Evolutionary conservation across 2,797 vertebrate genomes (phyloP), one percentile per base, ranked within the genome.

Genomic region (Otolemur crassicaudatus): DNA sequence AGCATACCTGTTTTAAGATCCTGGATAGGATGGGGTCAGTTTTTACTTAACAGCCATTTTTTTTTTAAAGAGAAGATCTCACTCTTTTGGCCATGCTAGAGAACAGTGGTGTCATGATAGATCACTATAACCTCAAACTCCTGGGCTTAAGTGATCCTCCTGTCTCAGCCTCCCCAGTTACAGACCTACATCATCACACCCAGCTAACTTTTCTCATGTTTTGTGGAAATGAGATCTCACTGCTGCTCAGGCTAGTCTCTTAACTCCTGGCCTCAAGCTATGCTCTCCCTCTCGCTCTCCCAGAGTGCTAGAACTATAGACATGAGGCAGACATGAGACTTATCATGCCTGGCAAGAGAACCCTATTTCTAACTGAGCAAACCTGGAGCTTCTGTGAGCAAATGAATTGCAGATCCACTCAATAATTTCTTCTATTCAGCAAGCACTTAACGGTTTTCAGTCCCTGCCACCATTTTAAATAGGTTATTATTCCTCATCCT

Each of bases 401-500:
- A 96, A 97, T 94, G 29, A 90, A 91, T 95, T 89, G 95, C 95
- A 95, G 37, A 93, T 94, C 73, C 80, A 96, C 37, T 70, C 37
- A 75, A 25, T 20, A 83, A 75, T 27, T 53, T 63, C 10, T 61
- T 92, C 73, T 72, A 29, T 22, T 91, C 79, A 61, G 13, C 37
- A 65, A 82, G 20, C 12, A 67, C 25, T 84, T 49, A n/a, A 0
- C 31, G 37, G 22, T 19, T 29, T 70, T 9, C 20, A 46, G 40
- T 60, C 65, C 63, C 5, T 46, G 34, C 25, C 34, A 37, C 31
- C 37, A 89, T 89, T 92, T 91, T 43, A 79, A 75, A 60, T 22
- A 76, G 56, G 14, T 61, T 20, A 82, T 76, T 60, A 94, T 43
- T 75, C 27, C 27, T 87, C 20, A 53, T 9, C 49, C 25, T 77